Percentiles rank a stretch among this genome's conserved stretches.
phyloP scores from a whole-genome alignment of 2,888 invertebrate species.

The Ferrisia virgata region DNA sequence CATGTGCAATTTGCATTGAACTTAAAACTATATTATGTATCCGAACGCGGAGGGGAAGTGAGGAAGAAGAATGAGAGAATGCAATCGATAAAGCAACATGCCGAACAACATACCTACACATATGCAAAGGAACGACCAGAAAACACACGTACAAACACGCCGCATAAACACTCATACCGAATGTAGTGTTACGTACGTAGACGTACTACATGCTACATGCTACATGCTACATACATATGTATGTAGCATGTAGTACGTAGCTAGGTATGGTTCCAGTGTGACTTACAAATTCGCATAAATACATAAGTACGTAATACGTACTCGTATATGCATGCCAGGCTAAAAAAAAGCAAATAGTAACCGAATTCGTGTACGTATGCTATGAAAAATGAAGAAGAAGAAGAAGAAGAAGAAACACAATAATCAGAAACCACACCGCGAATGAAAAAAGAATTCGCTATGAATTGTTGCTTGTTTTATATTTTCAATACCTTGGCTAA shows the following conservation, averaged over 20 bases:
- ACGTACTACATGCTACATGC: too few species aligned
- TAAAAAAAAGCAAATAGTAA: too few species aligned
- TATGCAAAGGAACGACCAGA: background rate
- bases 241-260: too few species aligned
- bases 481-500: slow-evolving; percentile 6
- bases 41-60: background rate
- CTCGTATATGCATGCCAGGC: too few species aligned
- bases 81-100: slow-evolving; percentile 42
- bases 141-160: background rate
- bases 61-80: background rate
- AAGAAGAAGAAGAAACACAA: background rate
- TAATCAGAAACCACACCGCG: background rate
- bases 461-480: background rate
- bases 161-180: background rate
- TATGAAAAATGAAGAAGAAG: background rate
- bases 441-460: background rate
- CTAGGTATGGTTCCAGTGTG: too few species aligned
- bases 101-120: background rate
- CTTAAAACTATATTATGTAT: background rate
- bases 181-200: too few species aligned
- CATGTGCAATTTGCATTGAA: slow-evolving; percentile 15
- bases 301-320: too few species aligned
- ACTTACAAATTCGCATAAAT: too few species aligned
- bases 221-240: too few species aligned
- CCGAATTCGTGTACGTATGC: too few species aligned